A percentile compares a stretch with the other conserved stretches of the same genome.
phyloP scores from a whole-genome alignment of 2,888 invertebrate species.

The Eupsilia transversa region DNA sequence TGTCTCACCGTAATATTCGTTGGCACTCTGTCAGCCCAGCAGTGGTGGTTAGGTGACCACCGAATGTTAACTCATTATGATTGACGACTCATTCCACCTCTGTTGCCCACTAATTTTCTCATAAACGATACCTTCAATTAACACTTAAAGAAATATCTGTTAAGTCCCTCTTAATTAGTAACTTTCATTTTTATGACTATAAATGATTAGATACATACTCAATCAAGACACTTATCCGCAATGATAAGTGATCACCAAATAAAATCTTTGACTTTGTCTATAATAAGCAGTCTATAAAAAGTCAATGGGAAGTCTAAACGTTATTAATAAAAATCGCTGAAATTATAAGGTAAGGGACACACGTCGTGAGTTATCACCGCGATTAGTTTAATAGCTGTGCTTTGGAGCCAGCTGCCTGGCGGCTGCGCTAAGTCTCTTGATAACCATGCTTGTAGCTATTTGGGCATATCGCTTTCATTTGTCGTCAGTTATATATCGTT shows the following conservation, averaged over 20 bases:
- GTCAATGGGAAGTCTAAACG: constrained; percentile 78
- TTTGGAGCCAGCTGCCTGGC: constrained; percentile 73
- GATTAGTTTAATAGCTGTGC: constrained; percentile 85
- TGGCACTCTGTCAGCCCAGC: constrained; percentile 50
- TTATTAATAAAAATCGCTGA: constrained; percentile 83
- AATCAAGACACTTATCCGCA: constrained; percentile 58
- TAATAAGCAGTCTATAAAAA: constrained; percentile 66
- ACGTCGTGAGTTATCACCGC: constrained; percentile 82
- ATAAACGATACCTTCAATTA: constrained; percentile 79
- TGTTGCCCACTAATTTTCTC: constrained; percentile 73
- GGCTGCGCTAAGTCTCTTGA: constrained; percentile 72
- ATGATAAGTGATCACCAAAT: constrained; percentile 56
- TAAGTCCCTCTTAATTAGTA: constrained; percentile 73
- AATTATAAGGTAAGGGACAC: constrained; percentile 82
- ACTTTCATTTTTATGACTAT: constrained; percentile 64
- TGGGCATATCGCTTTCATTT: constrained; percentile 79
- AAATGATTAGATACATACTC: constrained; percentile 68
- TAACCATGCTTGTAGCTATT: constrained; percentile 77
- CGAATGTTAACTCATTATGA: constrained; percentile 76
- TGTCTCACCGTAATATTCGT: constrained; percentile 55
- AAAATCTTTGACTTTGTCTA: constrained; percentile 61
- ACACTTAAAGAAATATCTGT: constrained; percentile 78
- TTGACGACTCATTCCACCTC: constrained; percentile 77
- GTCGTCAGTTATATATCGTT: constrained; percentile 76
- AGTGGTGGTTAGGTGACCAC: constrained; percentile 71